Conservation (phyloP, 2,113 vertebrate species). For the Cettia cetti region DNA sequence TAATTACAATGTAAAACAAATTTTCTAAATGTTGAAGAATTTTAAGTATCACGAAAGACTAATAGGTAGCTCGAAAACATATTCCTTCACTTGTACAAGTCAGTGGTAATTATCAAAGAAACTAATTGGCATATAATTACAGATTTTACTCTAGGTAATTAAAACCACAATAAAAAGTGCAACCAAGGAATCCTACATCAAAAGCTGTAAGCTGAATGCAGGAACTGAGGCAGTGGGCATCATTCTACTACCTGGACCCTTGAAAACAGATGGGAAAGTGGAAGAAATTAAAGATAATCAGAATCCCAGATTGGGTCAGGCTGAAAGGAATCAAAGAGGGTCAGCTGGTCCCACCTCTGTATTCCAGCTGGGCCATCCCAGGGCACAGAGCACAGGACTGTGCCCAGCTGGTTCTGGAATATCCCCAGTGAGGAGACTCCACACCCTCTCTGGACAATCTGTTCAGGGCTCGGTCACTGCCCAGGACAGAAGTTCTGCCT, state of each 20-base stretch:
- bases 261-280: background rate
- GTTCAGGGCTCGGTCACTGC: background rate
- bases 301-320: background rate
- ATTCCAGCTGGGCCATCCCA: background rate
- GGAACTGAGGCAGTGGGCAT: background rate
- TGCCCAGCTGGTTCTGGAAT: rapidly evolving
- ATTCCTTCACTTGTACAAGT: background rate
- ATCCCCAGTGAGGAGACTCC: background rate
- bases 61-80: background rate
- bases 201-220: background rate
- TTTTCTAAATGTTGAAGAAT: background rate
- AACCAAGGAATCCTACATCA: background rate
- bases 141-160: background rate
- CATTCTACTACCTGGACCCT: background rate
- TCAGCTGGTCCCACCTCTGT: background rate
- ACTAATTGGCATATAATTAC: background rate
- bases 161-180: background rate
- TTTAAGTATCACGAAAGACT: background rate
- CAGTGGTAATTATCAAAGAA: background rate
- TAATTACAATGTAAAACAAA: background rate
- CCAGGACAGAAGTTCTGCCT: background rate
- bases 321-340: background rate
- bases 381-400: background rate
- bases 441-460: background rate
- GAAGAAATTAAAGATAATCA: background rate